Evolutionary conservation across 2,888 invertebrate species (phyloP).

Genomic region (Sabatieria punctata): DNA sequence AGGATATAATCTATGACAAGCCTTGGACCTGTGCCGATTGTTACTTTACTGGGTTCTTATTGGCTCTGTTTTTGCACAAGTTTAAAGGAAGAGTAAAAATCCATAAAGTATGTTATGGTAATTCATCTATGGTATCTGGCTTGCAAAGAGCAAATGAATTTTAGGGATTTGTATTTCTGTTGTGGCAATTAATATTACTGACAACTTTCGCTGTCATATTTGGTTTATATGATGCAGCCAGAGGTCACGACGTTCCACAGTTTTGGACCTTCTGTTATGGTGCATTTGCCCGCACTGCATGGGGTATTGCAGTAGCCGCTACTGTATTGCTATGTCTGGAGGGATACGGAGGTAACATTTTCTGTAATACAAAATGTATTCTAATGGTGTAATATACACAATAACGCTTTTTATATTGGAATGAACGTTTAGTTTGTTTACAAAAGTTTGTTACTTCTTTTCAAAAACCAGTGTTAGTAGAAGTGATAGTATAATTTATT

Average conservation of each 20-base stretch:
- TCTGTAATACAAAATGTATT: too few relatives aligned
- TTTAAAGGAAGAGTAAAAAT: neutral
- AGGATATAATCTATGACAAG: slow-evolving; percentile 2
- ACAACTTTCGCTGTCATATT: neutral
- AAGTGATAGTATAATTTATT: too few relatives aligned
- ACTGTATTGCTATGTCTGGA: slow-evolving; percentile 6
- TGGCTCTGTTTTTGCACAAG: neutral
- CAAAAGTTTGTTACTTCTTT: too few relatives aligned
- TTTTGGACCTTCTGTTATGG: neutral
- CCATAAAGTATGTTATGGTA: neutral
- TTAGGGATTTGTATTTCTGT: neutral
- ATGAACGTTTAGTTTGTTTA: too few relatives aligned
- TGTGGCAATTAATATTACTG: neutral
- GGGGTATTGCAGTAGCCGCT: slow-evolving; percentile 2
- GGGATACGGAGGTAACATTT: slow-evolving; percentile 6
- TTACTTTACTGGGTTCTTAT: slow-evolving; percentile 3
- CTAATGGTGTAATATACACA: too few relatives aligned
- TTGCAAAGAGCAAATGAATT: neutral
- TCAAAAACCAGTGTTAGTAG: too few relatives aligned
- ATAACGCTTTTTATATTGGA: too few relatives aligned
- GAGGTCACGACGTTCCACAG: neutral
- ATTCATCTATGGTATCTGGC: neutral
- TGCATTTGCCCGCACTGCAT: slow-evolving; percentile 3
- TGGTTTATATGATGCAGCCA: neutral
- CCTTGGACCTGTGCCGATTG: slow-evolving; percentile 3